phyloP scores from a whole-genome alignment of 2,888 invertebrate genomes.

The Spisula subtruncata region DNA sequence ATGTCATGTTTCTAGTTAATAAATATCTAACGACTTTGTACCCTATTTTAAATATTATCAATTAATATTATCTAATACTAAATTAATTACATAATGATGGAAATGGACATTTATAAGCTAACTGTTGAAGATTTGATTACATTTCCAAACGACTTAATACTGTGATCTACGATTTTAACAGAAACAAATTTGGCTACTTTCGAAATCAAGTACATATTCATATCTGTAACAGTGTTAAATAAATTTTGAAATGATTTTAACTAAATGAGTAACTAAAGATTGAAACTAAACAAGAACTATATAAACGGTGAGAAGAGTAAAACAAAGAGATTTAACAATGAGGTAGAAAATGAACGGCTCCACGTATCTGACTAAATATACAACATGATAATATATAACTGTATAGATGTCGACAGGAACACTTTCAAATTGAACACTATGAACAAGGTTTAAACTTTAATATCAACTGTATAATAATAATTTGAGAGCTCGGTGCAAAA shows the following conservation, averaged over 20 bases:
- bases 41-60: neutral
- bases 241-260: neutral
- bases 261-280: neutral
- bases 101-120: neutral
- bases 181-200: neutral
- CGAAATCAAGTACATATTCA: neutral
- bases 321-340: neutral
- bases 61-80: neutral
- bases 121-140: neutral
- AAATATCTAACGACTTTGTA: neutral
- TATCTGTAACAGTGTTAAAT: neutral
- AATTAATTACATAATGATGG: neutral
- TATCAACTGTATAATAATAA: neutral
- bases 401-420: neutral
- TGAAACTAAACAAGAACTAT: no score
- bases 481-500: no score
- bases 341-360: neutral
- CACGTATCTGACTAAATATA: constrained; percentile 11
- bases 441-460: neutral
- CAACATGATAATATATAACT: constrained; percentile 1
- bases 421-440: neutral
- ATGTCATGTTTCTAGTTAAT: constrained; percentile 1
- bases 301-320: neutral
- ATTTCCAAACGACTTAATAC: neutral
- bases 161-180: neutral